A percentile compares a stretch with the other conserved stretches of the same genome.
These are phyloP conservation scores for Asbolus verrucosus DNA, from an alignment of 1,140 invertebrate genomes.

Conservation along the genomic window DNA sequence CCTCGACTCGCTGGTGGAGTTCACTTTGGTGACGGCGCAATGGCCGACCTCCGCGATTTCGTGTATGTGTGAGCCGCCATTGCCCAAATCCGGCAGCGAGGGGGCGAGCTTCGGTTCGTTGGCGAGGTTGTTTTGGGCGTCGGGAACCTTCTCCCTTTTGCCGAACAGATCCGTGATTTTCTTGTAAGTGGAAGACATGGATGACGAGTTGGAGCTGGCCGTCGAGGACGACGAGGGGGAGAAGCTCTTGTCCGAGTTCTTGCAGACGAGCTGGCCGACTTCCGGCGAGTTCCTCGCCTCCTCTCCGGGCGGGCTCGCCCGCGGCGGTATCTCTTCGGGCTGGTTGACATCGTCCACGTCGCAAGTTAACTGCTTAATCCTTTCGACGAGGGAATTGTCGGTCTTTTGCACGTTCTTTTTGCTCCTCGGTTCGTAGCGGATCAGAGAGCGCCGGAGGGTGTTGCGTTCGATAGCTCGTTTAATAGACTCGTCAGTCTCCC, in stretches of 20 bases:
- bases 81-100: constrained; percentile 69
- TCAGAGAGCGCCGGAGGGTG: constrained; percentile 75
- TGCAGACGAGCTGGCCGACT: constrained; percentile 53
- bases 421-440: constrained; percentile 70
- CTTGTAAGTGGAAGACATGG: constrained; percentile 73
- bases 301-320: constrained; percentile 70
- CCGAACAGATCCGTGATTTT: constrained; percentile 77
- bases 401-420: constrained; percentile 69
- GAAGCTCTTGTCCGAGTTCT: constrained; percentile 66
- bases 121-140: constrained; percentile 58
- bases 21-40: constrained; percentile 51
- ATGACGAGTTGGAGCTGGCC: constrained; percentile 67
- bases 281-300: constrained; percentile 67
- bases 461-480: constrained; percentile 79
- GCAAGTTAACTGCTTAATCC: constrained; percentile 84
- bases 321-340: constrained; percentile 56
- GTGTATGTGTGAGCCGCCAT: constrained; percentile 64
- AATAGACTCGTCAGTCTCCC: constrained; percentile 71
- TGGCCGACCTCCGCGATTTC: constrained; percentile 46
- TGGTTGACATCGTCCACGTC: constrained; percentile 78
- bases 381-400: constrained; percentile 79
- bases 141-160: constrained; percentile 63
- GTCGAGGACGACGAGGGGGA: constrained; percentile 70
- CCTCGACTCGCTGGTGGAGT: constrained; percentile 67
- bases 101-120: constrained; percentile 54